phyloP scores from a whole-genome alignment of 2,888 invertebrate species.

The Drepanosiphum platanoidis region DNA sequence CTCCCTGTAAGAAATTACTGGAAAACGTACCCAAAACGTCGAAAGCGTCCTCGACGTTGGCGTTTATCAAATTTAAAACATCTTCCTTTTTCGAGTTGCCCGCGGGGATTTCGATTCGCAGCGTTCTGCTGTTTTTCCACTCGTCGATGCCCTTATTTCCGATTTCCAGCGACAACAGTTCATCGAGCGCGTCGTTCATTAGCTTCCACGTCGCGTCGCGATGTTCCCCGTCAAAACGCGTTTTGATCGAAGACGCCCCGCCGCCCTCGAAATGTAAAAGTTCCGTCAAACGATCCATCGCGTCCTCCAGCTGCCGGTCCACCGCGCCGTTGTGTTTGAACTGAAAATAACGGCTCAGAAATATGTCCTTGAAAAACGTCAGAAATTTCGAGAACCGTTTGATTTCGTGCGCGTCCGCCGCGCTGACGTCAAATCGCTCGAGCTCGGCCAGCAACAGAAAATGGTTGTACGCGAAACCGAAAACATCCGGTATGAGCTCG shows the following conservation, averaged over 20 bases:
- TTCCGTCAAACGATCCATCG: neutral
- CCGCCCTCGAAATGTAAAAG: neutral
- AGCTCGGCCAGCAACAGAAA: neutral
- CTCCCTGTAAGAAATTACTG: neutral
- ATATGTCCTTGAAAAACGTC: neutral
- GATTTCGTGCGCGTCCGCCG: neutral
- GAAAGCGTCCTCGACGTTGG: neutral
- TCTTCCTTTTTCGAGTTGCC: neutral
- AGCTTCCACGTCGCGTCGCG: neutral
- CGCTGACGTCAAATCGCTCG: neutral
- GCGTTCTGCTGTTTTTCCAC: neutral
- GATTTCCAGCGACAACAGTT: neutral
- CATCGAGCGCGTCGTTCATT: neutral
- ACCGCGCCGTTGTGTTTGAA: neutral
- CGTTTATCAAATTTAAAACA: neutral
- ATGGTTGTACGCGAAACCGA: slow-evolving; percentile 4
- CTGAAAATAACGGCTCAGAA: neutral
- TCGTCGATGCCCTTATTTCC: neutral
- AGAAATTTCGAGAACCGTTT: neutral
- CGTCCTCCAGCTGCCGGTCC: neutral
- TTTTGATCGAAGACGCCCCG: neutral
- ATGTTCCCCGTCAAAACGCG: too few relatives aligned
- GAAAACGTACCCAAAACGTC: neutral
- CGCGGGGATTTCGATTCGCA: too few relatives aligned
- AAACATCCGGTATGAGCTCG: neutral